Evolutionary conservation across 2,113 vertebrate species (phyloP), one percentile per base, ranked within the genome.

Genomic region (Mystacornis crossleyi): DNA sequence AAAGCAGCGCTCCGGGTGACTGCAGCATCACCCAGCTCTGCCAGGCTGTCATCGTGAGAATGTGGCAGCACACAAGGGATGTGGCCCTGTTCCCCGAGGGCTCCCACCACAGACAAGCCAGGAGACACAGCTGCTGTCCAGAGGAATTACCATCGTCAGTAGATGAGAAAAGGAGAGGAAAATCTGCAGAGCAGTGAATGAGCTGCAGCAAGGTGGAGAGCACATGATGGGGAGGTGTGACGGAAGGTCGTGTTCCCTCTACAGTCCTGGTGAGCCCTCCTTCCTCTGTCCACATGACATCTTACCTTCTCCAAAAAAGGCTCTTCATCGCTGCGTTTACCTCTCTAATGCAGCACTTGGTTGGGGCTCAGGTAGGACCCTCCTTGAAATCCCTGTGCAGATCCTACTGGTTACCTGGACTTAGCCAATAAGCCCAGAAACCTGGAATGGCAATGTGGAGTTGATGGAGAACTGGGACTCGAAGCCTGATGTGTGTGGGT

Each of bases 401-500:
- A 48, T 48, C 43, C 36, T 72, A 48, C 53, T 23, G 11, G 8
- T 85, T 48, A 18, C 21, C 38, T 36, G 40, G 25, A 29, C 26
- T 70, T 45, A 26, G 47, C 36, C 45, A 11, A 1, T 8, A 18
- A 33, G 18, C 2, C 1, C 42, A 71, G 62, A 72, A 71, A 29
- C 28, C 28, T 69, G 73, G 58, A 72, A 73, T 45, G 28, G 10
- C 53, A 67, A 6, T 19, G 8, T 1, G 0, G 70, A 16, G 19
- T 3, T 65, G 15, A 5, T 47, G 61, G 58, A 86, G 43, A 29
- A 9, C 23, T 64, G 55, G 25, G 26, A 3, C 29, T 77, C 38
- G 36, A 82, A 51, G 4, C 6, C 45, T 72, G 53, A 26, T 0
- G 0, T 3, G 1, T 55, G 21, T 61, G 29, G 4, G 16, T 47